Percentiles rank a stretch among this genome's conserved stretches.
phyloP scores from a whole-genome alignment of 2,888 invertebrate genomes.

The Eupithecia dodoneata region DNA sequence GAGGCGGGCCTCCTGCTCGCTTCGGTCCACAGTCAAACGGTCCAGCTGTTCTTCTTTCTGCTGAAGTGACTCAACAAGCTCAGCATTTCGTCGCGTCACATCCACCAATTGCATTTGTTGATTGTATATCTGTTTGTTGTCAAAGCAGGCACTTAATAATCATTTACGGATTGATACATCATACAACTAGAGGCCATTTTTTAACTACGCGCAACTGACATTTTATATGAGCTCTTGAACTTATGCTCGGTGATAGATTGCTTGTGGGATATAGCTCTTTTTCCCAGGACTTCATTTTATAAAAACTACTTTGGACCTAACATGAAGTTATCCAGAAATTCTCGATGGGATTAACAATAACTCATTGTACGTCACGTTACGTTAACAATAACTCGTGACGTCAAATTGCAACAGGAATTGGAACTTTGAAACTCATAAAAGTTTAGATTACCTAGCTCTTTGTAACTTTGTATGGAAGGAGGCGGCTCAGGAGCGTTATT shows the following conservation, averaged over 20 bases:
- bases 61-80: slow-evolving; percentile 61
- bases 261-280: neutral
- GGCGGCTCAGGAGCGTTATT: neutral
- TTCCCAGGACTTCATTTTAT: neutral
- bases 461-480: neutral
- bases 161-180: neutral
- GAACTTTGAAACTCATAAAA: neutral
- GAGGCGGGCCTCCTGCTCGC: slow-evolving; percentile 57
- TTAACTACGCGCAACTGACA: neutral
- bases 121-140: slow-evolving; percentile 52
- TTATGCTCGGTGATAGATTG: neutral
- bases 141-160: neutral
- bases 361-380: neutral
- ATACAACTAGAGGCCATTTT: neutral
- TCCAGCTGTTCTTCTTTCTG: slow-evolving; percentile 62
- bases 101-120: slow-evolving; percentile 64
- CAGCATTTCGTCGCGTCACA: slow-evolving; percentile 58
- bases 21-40: slow-evolving; percentile 50
- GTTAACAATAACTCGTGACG: neutral
- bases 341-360: neutral
- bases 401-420: neutral
- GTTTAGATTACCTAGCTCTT: neutral
- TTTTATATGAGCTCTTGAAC: neutral
- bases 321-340: neutral
- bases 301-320: neutral